Evolutionary conservation across 2,113 vertebrate species (phyloP), one percentile per base, ranked within the genome.

Genomic region (Hystrix brachyura): DNA sequence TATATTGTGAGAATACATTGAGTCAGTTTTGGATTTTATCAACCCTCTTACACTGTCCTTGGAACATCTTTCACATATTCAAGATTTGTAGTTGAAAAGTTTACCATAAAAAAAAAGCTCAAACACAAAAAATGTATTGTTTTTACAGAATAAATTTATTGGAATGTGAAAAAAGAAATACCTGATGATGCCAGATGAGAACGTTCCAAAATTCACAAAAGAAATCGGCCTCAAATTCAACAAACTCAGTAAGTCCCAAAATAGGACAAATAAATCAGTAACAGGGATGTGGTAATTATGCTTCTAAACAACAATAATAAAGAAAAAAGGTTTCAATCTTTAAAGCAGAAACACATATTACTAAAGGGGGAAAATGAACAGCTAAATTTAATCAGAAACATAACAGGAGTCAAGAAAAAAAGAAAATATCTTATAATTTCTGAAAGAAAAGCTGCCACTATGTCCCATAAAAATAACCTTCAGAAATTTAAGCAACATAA

Each of bases 111-210:
- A 99, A 98, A 94, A 98, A 97, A 98, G 97, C 95, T 93, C 64
- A 98, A 98, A 98, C 98, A 98, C 97, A 98, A 99, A 99, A 98
- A 98, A 98, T 98, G 99, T 99, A 99, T 99, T 99, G 99, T 99
- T 99, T 99, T 99, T 99, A 99, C 99, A 99, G 99, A 99, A 99
- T 99, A 99, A 99, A 99, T 98, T 99, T 98, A 99, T 99, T 99
- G 99, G 99, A 99, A 99, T 99, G 99, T 99, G 98, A 74, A 27
- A 74, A 43, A 71, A 72, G 8, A 71, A 71, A 7, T 74, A 74
- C 25, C 38, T 43, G 38, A 71, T 82, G 15, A 80, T 12, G 57
- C 18, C 34, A 93, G 38, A 53, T 21, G 5, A 92, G 34, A 92
- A 64, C 46, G 57, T 95, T 59, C 55, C 55, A 93, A 95, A 89